Evolutionary conservation across 1,140 invertebrate species (phyloP).

Genomic region (Mya arenaria): DNA sequence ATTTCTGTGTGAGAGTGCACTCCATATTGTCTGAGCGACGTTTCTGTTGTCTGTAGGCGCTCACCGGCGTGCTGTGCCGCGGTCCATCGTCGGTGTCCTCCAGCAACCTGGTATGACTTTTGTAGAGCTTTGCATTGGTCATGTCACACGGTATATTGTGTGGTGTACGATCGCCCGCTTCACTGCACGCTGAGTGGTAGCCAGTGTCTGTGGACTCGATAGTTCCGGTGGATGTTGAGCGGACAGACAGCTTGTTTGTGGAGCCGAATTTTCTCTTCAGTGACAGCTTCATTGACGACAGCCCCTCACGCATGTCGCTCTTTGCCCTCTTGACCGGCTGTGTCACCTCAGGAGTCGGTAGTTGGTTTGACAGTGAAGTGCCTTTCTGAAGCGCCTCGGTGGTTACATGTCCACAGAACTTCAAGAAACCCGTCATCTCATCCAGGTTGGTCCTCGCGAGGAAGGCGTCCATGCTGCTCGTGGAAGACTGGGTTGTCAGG

Average conservation of each 20-base stretch:
- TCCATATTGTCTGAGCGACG: background rate
- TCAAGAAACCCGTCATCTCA: slow-evolving; percentile 37
- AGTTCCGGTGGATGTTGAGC: slow-evolving; percentile 20
- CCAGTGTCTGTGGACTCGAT: slow-evolving; percentile 43
- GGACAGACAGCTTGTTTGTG: background rate
- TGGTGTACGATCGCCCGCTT: background rate
- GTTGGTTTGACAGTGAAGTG: background rate
- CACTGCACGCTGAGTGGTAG: slow-evolving; percentile 21
- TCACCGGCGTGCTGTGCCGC: slow-evolving; percentile 38
- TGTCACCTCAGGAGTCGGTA: background rate
- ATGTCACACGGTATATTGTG: background rate
- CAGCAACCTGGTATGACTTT: background rate
- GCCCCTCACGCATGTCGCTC: background rate
- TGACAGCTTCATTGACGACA: background rate
- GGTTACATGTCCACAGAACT: slow-evolving; percentile 36
- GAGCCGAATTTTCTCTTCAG: slow-evolving; percentile 27
- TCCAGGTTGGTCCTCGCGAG: slow-evolving; percentile 34
- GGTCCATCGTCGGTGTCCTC: background rate
- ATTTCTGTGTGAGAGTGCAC: background rate
- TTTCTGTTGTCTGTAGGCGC: background rate
- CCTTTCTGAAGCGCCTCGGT: slow-evolving; percentile 6
- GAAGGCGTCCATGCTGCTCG: slow-evolving; percentile 50
- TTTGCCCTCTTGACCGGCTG: background rate
- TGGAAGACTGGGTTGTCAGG: slow-evolving; percentile 22
- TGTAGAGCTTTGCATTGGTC: background rate